Percentiles rank a stretch among this genome's conserved stretches.
phyloP scores from a whole-genome alignment of 2,797 vertebrate species.

The Eupleurogrammus muticus region DNA sequence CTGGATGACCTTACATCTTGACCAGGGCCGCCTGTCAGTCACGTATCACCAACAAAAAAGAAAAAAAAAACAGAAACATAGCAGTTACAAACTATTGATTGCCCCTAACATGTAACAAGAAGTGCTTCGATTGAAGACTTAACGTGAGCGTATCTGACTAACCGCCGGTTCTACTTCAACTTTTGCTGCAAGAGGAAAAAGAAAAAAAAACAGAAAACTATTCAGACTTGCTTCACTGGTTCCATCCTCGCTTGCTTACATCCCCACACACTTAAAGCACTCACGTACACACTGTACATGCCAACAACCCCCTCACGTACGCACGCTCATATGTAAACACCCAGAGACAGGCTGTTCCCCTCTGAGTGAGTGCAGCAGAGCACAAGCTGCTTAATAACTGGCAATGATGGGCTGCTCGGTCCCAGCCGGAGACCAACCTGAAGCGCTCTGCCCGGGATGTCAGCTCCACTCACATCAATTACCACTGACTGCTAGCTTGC shows the following conservation, averaged over 20 bases:
- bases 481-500: slow-evolving; percentile 74
- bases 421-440: slow-evolving; percentile 84
- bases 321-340: slow-evolving; percentile 74
- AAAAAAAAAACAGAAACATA: slow-evolving; percentile 20
- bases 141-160: slow-evolving; percentile 16
- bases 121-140: slow-evolving; percentile 22
- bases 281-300: slow-evolving; percentile 14
- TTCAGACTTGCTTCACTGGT: slow-evolving; percentile 17
- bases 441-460: slow-evolving; percentile 83
- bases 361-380: slow-evolving; percentile 76
- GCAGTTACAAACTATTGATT: slow-evolving; percentile 33
- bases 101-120: neutral
- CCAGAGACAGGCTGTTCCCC: slow-evolving; percentile 67
- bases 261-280: slow-evolving; percentile 11
- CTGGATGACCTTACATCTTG: slow-evolving; percentile 39
- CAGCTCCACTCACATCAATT: slow-evolving; percentile 86
- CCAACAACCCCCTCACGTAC: slow-evolving; percentile 38
- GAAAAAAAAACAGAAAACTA: neutral
- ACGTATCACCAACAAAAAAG: slow-evolving; percentile 30
- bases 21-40: slow-evolving; percentile 28
- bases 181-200: slow-evolving; percentile 31
- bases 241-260: slow-evolving; percentile 7
- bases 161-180: slow-evolving; percentile 17
- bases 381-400: slow-evolving; percentile 84
- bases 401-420: slow-evolving; percentile 85